Base-by-base conservation (phyloP, 2,113 vertebrate genomes). In the Tragelaphus imberbis region DNA sequence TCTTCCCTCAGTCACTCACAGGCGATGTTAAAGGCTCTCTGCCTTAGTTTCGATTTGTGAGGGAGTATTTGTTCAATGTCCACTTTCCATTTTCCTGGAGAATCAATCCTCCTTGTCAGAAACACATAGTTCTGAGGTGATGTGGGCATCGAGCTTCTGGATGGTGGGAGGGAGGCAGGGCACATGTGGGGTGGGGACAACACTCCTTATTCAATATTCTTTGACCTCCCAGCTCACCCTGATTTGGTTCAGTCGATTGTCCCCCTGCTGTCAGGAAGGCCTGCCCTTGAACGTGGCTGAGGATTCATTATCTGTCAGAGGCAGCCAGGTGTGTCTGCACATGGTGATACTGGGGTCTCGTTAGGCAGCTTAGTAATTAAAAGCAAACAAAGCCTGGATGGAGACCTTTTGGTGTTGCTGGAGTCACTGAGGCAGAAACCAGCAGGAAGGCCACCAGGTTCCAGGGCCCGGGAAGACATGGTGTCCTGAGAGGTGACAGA, bases 281-380 rank as follows among this genome's bases (percentile, higher is more conserved):
- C 79, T 96, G 97, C 95, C 97, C 96, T 97, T 98, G 96, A 95
- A 27, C 5, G 0, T 0, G 85, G 94, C 15, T 47, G 47, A 88
- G 84, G 5, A 2, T 68, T 97, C 87, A 51, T 90, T 93, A 92
- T 84, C 13, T 89, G 5, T 56, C 36, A 0, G 5, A 95, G 80
- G 95, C 10, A 77, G 87, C 61, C 2, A 33, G 36, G 94, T 30
- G 55, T n/a, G 27, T 94, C 94, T 2, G 3, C n/a, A 49, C 17
- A 0, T 23, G 5, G 0, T 21, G 56, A 28, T 6, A 0, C 97
- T 47, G 75, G 61, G 88, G 89, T 94, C 98, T 96, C 19, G 0
- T 95, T 94, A 90, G 87, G 16, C 93, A 47, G 87, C 21, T 96
- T 88, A 58, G 90, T 96, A 97, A 96, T 98, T 97, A 98, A 98